A percentile compares a stretch with the other conserved stretches of the same genome.
Conservation (phyloP, 2,797 vertebrate species). For the Lemur catta region DNA sequence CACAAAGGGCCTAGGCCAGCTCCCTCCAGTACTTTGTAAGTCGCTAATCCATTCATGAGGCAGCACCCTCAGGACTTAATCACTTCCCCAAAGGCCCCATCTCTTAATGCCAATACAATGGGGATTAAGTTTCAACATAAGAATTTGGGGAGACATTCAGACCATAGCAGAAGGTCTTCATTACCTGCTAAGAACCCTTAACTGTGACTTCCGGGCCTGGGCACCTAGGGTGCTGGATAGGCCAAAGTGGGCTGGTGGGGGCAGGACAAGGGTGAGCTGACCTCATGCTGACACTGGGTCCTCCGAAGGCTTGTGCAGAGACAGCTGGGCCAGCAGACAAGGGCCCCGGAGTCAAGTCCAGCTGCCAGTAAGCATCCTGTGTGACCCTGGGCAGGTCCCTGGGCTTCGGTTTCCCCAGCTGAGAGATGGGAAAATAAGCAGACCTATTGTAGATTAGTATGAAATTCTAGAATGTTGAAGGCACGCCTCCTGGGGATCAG, state of each 20-base stretch:
- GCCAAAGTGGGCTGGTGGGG: no score
- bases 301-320: not conserved
- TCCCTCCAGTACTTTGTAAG: not conserved
- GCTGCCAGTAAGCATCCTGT: not conserved
- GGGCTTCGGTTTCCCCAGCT: not conserved
- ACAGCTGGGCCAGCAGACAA: not conserved
- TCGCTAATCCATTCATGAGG: not conserved
- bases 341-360: not conserved
- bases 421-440: not conserved
- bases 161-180: not conserved
- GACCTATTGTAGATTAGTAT: not conserved
- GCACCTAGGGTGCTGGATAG: not conserved
- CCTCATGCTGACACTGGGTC: no score
- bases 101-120: no score
- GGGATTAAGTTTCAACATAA: not conserved
- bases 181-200: not conserved
- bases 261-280: no score
- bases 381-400: not conserved
- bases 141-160: not conserved
- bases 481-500: not conserved
- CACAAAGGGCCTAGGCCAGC: not conserved
- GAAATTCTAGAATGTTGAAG: not conserved
- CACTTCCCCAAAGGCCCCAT: no score
- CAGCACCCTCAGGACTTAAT: not conserved
- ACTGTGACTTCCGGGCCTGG: not conserved